These are phyloP conservation scores for Eristalis arbustorum DNA, from an alignment of 2,888 invertebrate genomes.

Conservation along the genomic window DNA sequence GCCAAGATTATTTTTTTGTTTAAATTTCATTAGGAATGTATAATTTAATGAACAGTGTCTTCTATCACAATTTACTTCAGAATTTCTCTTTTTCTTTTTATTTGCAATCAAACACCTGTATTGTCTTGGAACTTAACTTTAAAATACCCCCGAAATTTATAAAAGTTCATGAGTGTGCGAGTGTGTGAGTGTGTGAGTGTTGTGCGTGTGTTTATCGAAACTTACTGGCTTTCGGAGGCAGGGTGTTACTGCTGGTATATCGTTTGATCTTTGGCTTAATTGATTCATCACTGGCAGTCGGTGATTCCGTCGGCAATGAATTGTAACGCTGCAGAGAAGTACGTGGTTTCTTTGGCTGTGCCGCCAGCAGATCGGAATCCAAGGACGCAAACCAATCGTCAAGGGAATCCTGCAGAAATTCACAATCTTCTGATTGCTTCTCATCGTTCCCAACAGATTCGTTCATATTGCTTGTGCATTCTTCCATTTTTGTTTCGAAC, in stretches of 20 bases:
- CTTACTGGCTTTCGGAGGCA: slow-evolving; percentile 55
- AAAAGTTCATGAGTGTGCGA: not conserved
- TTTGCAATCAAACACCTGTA: not conserved
- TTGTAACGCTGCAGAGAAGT: slow-evolving; percentile 76
- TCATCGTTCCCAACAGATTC: slow-evolving; percentile 40
- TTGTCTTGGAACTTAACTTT: not conserved
- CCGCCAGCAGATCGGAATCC: slow-evolving; percentile 75
- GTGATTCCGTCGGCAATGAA: slow-evolving; percentile 75
- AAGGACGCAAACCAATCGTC: slow-evolving; percentile 77
- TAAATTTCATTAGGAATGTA: not conserved
- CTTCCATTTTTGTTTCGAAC: slow-evolving; percentile 73
- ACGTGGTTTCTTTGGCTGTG: slow-evolving; percentile 74
- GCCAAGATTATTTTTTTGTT: too few relatives aligned
- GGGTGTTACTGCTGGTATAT: slow-evolving; percentile 74
- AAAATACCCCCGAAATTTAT: too few relatives aligned
- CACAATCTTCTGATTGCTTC: slow-evolving; percentile 15
- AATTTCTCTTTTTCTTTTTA: not conserved
- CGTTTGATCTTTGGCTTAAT: slow-evolving; percentile 74
- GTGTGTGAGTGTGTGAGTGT: not conserved
- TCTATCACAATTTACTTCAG: not conserved
- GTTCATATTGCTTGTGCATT: not conserved
- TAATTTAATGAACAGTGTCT: not conserved
- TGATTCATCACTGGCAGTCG: slow-evolving; percentile 7
- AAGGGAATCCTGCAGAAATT: slow-evolving; percentile 74
- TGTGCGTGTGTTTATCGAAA: slow-evolving; percentile 31